Evolutionary conservation across 2,888 invertebrate genomes (phyloP), one percentile per base, ranked within the genome.

Genomic region (Baccha elongata): DNA sequence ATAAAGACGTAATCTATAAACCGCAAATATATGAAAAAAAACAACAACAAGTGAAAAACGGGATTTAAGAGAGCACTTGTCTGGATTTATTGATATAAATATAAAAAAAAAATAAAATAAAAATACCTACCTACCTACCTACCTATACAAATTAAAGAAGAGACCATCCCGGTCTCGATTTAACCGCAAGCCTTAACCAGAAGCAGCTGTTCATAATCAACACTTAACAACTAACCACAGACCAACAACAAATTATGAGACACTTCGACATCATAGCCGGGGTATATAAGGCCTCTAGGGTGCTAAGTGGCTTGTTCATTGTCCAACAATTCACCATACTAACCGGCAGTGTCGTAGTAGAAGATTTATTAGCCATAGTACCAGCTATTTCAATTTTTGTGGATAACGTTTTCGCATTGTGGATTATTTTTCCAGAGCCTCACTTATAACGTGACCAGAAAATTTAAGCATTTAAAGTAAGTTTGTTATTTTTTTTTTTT

Each of bases 261-360:
- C 11, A 62, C 26, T 44, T n/a, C n/a, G n/a, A n/a, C n/a, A n/a
- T n/a, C 55, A 32, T 40, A 44, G 48, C 19, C 48, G 13, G 19
- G 26, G 68, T 72, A 83, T 83, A 83, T 78, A 83, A 83, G 73
- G 72, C 62, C 58, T 72, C 10, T 55, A 35, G 67, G 62, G 76
- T 76, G 76, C 55, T 76, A 72, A 83, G 67, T 78, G 65, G 67
- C 72, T 60, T 67, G 62, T 83, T 78, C 76, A 76, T 62, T 76
- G 72, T 83, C 42, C 72, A 55, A 68, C 72, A 19, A 73, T 52
- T 55, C 23, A 78, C 62, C 72, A 72, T 46, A 19, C 37, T 44
- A 40, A 23, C 50, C 64, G 55, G 44, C 58, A 69, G 50, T 44
- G n/a, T n/a, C n/a, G n/a, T n/a, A 68, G 62, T 37, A 50, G 46